Base-by-base conservation (phyloP, 2,888 invertebrate genomes). In the Glaucopsyche alexis region DNA sequence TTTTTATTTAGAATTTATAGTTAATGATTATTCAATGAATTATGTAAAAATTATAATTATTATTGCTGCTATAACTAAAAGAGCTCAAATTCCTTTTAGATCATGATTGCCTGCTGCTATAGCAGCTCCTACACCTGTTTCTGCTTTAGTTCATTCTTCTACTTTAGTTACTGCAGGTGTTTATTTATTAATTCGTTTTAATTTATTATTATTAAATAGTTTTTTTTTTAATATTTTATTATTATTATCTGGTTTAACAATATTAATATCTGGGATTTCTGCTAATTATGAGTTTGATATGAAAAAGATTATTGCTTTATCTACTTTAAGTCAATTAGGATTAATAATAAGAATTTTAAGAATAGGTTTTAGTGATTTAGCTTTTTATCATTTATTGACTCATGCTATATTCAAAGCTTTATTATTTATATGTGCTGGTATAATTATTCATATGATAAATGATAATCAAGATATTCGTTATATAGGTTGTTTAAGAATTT, bases 41-140 rank as follows among this genome's bases (percentile, higher is more conserved):
- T 81, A 94, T 80, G 85, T 93, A 85, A 82, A 84, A 0, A 9
- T 78, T n/a, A 88, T 94, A 80, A 82, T 93, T 77, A 87, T 91
- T 83, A 85, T 93, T 79, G 95, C 95, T 0, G 93, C 94, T 72
- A 94, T 96, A 90, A 96, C 96, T 75, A 96, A 96, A 88, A 96
- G 96, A 79, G 96, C 96, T 83, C 96, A 96, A 87, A 94, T 96
- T 93, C 96, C 96, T 69, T 97, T 96, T 95, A 96, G 95, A 76
- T 94, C 95, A 67, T 96, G 96, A 80, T 86, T 96, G 71, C 96
- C 96, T 0, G 95, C 95, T 0, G 96, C 96, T 65, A 96, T 96
- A 87, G 95, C 96, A 0, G 96, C 96, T 66, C 96, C 96, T 50
- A 96, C 96, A 0, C 96, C 96, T 11, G 79, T 78, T 73, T 78